These are phyloP conservation scores for Trididemnum nubilum DNA, from an alignment of 23 tunicate genomes.

Conservation along the genomic window DNA sequence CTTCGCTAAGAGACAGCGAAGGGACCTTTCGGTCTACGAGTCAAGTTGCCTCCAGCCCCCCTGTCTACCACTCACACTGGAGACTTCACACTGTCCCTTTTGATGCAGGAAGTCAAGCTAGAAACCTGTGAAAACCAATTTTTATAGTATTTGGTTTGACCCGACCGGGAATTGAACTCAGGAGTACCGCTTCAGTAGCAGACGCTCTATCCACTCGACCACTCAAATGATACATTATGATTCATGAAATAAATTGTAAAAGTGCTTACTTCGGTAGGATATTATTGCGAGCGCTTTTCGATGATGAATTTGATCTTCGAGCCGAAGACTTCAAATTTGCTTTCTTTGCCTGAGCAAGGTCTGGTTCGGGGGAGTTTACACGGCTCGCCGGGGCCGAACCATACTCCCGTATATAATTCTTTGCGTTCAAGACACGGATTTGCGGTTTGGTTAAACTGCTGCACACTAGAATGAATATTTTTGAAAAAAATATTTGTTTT, in stretches of 20 bases:
- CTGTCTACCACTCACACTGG: too few species aligned
- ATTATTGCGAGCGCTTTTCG: background rate
- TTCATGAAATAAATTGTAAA: background rate
- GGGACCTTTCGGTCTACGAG: too few species aligned
- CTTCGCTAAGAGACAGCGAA: too few species aligned
- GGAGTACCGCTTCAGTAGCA: too few species aligned
- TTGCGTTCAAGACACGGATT: slow-evolving; percentile 63
- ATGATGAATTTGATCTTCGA: background rate
- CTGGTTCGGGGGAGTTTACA: slow-evolving; percentile 30
- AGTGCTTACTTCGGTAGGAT: slow-evolving; percentile 10
- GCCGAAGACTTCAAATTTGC: background rate
- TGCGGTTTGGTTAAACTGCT: background rate
- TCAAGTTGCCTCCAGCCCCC: too few species aligned
- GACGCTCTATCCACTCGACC: background rate
- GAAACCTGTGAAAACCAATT: too few species aligned
- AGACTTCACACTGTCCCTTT: too few species aligned
- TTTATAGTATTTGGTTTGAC: too few species aligned
- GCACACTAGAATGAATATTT: background rate
- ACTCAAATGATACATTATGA: background rate
- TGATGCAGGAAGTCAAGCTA: too few species aligned
- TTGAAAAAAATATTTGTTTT: too few species aligned
- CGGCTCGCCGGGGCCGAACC: slow-evolving; percentile 77
- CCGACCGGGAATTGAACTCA: too few species aligned
- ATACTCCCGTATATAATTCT: slow-evolving; percentile 55
- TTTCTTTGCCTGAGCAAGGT: slow-evolving; percentile 14